phyloP scores from a whole-genome alignment of 2,888 invertebrate genomes.

The Eupithecia vulgata region DNA sequence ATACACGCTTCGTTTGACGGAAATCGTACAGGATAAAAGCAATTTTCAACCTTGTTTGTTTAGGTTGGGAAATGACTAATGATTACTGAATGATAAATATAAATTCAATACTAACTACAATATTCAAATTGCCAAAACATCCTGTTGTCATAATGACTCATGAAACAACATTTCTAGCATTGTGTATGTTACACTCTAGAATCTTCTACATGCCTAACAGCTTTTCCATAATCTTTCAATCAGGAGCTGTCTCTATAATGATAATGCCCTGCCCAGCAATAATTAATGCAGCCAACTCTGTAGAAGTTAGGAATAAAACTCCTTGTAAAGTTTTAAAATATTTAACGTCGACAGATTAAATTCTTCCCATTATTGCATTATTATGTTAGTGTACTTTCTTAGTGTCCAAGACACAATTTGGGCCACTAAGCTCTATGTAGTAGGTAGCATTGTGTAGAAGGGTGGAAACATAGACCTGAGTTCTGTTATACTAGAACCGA shows the following conservation, averaged over 20 bases:
- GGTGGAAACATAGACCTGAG: not conserved
- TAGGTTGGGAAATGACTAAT: not conserved
- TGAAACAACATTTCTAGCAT: not conserved
- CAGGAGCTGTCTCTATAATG: not conserved
- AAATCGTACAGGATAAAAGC: not conserved
- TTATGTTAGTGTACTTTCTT: not conserved
- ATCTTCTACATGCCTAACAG: not conserved
- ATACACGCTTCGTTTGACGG: not conserved
- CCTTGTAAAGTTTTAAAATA: not conserved
- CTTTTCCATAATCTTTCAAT: not conserved
- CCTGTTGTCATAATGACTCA: not conserved
- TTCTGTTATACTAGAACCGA: not conserved
- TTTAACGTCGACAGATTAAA: not conserved
- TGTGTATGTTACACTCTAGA: not conserved
- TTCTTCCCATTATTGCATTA: no score
- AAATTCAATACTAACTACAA: conserved; percentile 1
- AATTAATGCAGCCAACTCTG: not conserved
- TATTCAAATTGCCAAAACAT: conserved; percentile 3
- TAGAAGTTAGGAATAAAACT: not conserved
- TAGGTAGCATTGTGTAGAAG: not conserved
- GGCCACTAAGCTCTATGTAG: not conserved
- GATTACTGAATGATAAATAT: not conserved
- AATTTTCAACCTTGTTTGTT: not conserved
- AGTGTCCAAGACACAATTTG: not conserved
- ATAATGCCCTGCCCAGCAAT: not conserved